Evolutionary conservation across 2,888 invertebrate genomes (phyloP).

Genomic region (Euplexia lucipara): DNA sequence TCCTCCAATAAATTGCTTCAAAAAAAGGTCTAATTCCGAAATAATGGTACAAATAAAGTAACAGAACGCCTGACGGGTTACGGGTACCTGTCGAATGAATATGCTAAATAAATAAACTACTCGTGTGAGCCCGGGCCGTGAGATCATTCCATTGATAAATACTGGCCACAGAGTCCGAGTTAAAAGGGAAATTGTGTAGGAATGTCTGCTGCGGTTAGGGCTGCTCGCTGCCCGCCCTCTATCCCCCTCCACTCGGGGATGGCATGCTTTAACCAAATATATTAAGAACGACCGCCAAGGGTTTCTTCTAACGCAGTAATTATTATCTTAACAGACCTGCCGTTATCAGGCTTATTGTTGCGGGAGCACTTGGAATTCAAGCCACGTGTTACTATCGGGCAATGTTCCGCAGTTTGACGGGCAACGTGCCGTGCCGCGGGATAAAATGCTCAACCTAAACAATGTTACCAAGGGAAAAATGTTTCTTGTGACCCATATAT

Average conservation of each 20-base stretch:
- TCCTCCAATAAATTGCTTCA: constrained; percentile 37
- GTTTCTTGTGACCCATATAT: constrained; percentile 61
- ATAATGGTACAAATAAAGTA: constrained; percentile 58
- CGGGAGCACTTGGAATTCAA: constrained; percentile 64
- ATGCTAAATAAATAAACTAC: constrained; percentile 75
- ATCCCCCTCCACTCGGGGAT: constrained; percentile 39
- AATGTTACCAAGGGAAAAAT: constrained; percentile 63
- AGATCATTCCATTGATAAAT: constrained; percentile 84
- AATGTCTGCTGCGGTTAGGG: constrained; percentile 77
- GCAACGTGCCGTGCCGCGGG: constrained; percentile 63
- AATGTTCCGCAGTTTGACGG: constrained; percentile 70
- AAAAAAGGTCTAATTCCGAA: constrained; percentile 51
- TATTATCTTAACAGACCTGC: constrained; percentile 55
- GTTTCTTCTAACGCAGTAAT: constrained; percentile 47
- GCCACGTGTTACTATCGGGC: constrained; percentile 68
- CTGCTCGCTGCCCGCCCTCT: constrained; percentile 61
- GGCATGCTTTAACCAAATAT: constrained; percentile 56
- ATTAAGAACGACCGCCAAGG: constrained; percentile 48
- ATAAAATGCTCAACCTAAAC: constrained; percentile 64
- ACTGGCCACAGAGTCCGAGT: constrained; percentile 76
- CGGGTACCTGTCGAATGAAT: constrained; percentile 67
- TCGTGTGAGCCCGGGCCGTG: constrained; percentile 75
- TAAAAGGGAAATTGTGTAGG: constrained; percentile 89
- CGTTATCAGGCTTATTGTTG: constrained; percentile 53
- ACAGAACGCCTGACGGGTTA: constrained; percentile 52